Evolutionary conservation across 2,797 vertebrate species (phyloP).

Genomic region (Yasuhikotakia modesta): DNA sequence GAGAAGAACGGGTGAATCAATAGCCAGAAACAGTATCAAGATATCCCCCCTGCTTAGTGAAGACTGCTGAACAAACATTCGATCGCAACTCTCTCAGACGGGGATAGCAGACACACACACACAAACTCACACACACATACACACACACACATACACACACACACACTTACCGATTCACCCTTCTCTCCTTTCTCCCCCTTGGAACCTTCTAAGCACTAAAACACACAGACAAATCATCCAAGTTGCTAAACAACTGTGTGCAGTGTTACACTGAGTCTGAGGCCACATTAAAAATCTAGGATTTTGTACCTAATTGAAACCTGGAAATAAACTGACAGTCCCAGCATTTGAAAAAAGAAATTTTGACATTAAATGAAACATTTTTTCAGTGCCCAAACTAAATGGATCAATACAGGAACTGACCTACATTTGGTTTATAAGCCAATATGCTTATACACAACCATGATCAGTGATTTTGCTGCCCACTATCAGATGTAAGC

Average conservation of each 20-base stretch:
- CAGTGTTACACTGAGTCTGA: background rate
- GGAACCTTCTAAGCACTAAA: slow-evolving; percentile 77
- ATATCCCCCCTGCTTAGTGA: slow-evolving; percentile 48
- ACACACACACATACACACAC: too few relatives aligned
- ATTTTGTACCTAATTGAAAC: background rate
- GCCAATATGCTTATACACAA: too few relatives aligned
- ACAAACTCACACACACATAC: too few relatives aligned
- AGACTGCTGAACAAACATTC: slow-evolving; percentile 43
- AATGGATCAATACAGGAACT: too few relatives aligned
- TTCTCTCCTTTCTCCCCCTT: slow-evolving; percentile 79
- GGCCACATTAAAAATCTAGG: background rate
- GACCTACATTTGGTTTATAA: too few relatives aligned
- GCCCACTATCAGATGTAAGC: too few relatives aligned
- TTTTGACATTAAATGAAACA: too few relatives aligned
- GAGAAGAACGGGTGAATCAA: slow-evolving; percentile 47
- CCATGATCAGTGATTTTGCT: too few relatives aligned
- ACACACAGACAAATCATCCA: slow-evolving; percentile 28
- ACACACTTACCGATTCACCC: slow-evolving; percentile 74
- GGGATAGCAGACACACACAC: too few relatives aligned
- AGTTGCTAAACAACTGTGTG: background rate
- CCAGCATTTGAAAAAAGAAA: too few relatives aligned
- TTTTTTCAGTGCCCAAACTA: too few relatives aligned
- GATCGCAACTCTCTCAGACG: slow-evolving; percentile 16
- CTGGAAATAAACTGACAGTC: background rate
- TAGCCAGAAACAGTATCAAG: slow-evolving; percentile 49